These are phyloP conservation scores for Atrina japonica DNA, from an alignment of 2,888 invertebrate genomes.

Conservation along the genomic window DNA sequence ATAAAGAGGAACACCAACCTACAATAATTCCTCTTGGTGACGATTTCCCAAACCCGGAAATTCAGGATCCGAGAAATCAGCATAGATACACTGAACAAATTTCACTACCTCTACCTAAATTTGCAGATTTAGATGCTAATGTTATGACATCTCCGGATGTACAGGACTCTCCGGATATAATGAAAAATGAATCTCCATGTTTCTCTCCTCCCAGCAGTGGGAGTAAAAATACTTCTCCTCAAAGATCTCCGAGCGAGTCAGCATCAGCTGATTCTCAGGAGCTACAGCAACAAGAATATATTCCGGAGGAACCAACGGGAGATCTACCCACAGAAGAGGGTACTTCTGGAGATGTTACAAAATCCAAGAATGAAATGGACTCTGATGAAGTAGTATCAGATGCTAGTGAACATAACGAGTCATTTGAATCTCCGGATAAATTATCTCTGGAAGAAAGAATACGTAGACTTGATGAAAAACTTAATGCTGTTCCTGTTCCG, in stretches of 20 bases:
- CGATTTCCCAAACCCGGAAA: conserved; percentile 57
- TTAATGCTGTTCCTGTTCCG: conserved; percentile 79
- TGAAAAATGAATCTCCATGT: conserved; percentile 59
- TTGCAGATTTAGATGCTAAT: conserved; percentile 83
- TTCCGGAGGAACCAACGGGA: conserved; percentile 22
- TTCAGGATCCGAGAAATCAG: conserved; percentile 56
- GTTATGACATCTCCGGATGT: conserved; percentile 34
- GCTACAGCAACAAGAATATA: conserved; percentile 26
- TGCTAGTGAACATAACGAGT: conserved; percentile 43
- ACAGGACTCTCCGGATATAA: conserved; percentile 22
- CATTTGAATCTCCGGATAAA: conserved; percentile 53
- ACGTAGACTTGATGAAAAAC: conserved; percentile 94
- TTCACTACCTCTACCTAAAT: conserved; percentile 92
- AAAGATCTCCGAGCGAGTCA: conserved; percentile 66
- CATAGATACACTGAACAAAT: conserved; percentile 83
- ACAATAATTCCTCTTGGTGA: conserved; percentile 62
- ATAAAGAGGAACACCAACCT: conserved; percentile 59
- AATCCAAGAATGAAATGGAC: conserved; percentile 51
- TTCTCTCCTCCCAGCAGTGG: conserved; percentile 68
- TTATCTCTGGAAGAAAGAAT: conserved; percentile 93
- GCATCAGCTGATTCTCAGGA: conserved; percentile 50
- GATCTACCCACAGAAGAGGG: conserved; percentile 28
- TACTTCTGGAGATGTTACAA: conserved; percentile 3
- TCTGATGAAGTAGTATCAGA: conserved; percentile 28
- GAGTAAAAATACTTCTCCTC: conserved; percentile 67